Base-by-base conservation (phyloP, 2,888 invertebrate species). In the Sphinx pinastri region DNA sequence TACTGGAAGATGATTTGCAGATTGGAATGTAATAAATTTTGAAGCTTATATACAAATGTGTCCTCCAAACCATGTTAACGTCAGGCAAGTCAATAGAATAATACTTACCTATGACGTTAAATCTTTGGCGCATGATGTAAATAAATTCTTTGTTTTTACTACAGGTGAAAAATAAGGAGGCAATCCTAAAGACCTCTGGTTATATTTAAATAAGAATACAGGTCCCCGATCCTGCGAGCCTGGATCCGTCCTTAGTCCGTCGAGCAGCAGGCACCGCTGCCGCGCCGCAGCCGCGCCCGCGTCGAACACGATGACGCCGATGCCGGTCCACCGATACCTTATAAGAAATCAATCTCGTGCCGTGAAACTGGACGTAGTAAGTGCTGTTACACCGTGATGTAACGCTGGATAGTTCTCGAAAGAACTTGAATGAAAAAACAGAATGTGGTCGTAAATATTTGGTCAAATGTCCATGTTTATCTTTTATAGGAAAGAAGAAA, bases 271-370 rank as follows among this genome's bases (percentile, higher is more conserved):
- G 68, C 70, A 55, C 68, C 68, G 67, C 66, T 57, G 68, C 51
- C 71, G 68, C 67, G 71, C 68, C 66, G 67, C 66, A 57, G 68
- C 49, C 72, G 68, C 67, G 71, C 73, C 71, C 72, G 74, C 77
- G 74, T 70, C 14, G 19, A 72, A 67, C 59, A 73, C 68, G 73
- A 68, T 75, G 76, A 79, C 75, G 77, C 72, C 68, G 72, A 83
- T 85, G 81, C 81, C 78, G 84, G 82, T 85, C 83, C 75, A 77
- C 69, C 77, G 81, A 85, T 81, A 84, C 76, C 80, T 76, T 80
- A 81, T 79, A 83, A 81, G 79, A 81, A 76, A 82, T 80, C 81
- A 80, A 79, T 71, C 76, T 75, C 76, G 76, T 77, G 72, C 72
- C 77, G 76, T 76, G 75, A 75, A 76, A 75, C 75, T 72, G 25